Evolutionary conservation across 1,140 invertebrate species (phyloP).

Genomic region (Apis cerana): DNA sequence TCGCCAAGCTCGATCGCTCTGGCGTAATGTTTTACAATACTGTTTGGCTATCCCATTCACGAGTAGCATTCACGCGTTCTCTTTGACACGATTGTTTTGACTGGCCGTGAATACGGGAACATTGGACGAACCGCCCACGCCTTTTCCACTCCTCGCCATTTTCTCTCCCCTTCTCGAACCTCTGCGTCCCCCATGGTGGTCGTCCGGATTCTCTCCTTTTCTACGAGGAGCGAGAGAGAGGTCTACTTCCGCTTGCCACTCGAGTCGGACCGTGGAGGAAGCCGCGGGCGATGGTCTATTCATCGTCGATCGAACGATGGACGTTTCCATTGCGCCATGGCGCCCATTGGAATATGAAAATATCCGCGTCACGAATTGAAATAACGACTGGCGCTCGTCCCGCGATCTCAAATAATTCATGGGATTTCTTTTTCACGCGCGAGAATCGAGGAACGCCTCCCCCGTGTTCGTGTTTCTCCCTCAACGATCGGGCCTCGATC

Average conservation of each 20-base stretch:
- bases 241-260: conserved; percentile 64
- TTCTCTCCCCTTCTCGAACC: background rate
- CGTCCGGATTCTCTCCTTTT: background rate
- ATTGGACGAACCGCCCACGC: conserved; percentile 27
- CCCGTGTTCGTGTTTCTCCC: background rate
- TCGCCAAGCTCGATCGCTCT: conserved; percentile 13
- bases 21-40: conserved; percentile 41
- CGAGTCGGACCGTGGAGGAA: conserved; percentile 33
- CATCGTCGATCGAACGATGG: conserved; percentile 64
- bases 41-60: conserved; percentile 49
- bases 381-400: conserved; percentile 66
- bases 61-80: conserved; percentile 34
- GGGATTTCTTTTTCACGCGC: conserved; percentile 49
- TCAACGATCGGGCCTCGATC: too few relatives aligned
- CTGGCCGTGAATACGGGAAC: conserved; percentile 54
- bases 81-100: conserved; percentile 62
- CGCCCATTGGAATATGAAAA: conserved; percentile 73
- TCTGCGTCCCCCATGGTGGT: background rate
- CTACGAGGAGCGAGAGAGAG: conserved; percentile 15
- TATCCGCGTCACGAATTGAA: conserved; percentile 68
- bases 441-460: conserved; percentile 8
- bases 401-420: conserved; percentile 74
- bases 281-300: conserved; percentile 60
- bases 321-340: conserved; percentile 49
- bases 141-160: conserved; percentile 38